phyloP scores from a whole-genome alignment of 2,888 invertebrate species.

The Torymus aiolomorphi region DNA sequence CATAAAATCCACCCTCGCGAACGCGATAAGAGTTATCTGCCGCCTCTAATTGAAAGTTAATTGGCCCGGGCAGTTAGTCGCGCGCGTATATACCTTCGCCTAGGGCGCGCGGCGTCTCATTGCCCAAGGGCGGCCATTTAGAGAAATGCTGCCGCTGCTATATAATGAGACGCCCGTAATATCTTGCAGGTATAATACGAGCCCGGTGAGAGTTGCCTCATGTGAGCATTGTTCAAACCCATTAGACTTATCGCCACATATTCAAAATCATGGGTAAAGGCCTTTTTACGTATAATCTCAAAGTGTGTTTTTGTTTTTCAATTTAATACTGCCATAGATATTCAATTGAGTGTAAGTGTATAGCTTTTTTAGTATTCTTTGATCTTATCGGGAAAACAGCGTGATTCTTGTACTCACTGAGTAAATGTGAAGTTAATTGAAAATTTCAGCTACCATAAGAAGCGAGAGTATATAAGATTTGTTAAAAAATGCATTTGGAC shows the following conservation, averaged over 20 bases:
- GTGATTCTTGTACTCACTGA: too few relatives aligned
- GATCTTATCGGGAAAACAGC: too few relatives aligned
- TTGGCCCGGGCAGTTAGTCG: slow-evolving; percentile 73
- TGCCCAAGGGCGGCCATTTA: slow-evolving; percentile 48
- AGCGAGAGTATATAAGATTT: too few relatives aligned
- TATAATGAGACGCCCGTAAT: neutral
- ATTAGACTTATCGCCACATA: neutral
- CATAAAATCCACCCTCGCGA: slow-evolving; percentile 73
- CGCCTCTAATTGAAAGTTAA: slow-evolving; percentile 75
- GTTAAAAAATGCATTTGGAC: too few relatives aligned
- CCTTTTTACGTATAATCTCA: too few relatives aligned
- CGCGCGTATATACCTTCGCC: slow-evolving; percentile 61
- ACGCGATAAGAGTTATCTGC: slow-evolving; percentile 75
- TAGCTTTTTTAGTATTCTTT: neutral
- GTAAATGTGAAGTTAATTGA: too few relatives aligned
- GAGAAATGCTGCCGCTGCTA: neutral
- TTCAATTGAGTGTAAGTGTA: neutral
- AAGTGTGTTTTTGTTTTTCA: too few relatives aligned
- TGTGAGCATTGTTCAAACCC: neutral
- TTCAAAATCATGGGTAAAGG: too few relatives aligned
- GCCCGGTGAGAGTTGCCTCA: neutral
- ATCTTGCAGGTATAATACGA: slow-evolving; percentile 1
- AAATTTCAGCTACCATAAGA: too few relatives aligned
- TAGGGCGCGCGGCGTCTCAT: slow-evolving; percentile 64
- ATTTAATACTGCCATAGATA: neutral